Evolutionary conservation across 64 coral and sea anemone genomes (phyloP).

Genomic region (Anthopleura sola): DNA sequence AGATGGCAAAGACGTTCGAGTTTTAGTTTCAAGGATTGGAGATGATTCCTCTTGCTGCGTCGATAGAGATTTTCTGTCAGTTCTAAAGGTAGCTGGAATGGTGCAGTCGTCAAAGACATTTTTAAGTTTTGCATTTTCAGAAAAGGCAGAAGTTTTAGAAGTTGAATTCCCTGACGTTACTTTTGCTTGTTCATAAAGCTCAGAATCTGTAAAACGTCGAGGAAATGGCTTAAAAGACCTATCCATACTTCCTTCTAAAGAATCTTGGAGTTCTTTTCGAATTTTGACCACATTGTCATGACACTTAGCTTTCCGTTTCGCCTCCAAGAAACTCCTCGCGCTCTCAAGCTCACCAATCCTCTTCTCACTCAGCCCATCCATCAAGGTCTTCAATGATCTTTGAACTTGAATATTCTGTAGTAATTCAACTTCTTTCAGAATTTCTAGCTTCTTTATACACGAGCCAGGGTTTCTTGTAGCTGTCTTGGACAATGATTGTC

Average conservation of each 20-base stretch:
- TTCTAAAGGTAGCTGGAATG: background rate
- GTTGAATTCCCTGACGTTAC: background rate
- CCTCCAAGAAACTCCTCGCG: background rate
- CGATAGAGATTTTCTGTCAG: background rate
- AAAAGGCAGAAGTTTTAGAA: background rate
- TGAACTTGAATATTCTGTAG: conserved; percentile 14
- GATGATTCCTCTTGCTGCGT: background rate
- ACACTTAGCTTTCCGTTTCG: background rate
- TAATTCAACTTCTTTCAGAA: conserved; percentile 9
- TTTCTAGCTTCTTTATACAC: background rate
- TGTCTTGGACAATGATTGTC: background rate
- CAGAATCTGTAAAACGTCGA: background rate
- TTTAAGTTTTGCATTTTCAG: background rate
- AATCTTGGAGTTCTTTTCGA: background rate
- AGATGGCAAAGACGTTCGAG: background rate
- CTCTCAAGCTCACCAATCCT: background rate
- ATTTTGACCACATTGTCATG: conserved; percentile 9
- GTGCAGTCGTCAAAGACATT: background rate
- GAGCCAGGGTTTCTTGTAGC: background rate
- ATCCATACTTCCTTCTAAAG: background rate
- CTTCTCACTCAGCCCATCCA: background rate
- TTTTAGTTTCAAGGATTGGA: background rate
- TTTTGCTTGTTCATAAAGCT: background rate
- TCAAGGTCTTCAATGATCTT: background rate
- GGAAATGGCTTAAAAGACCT: background rate